phyloP scores from a whole-genome alignment of 2,888 invertebrate genomes.

The Pegoplata infirma region DNA sequence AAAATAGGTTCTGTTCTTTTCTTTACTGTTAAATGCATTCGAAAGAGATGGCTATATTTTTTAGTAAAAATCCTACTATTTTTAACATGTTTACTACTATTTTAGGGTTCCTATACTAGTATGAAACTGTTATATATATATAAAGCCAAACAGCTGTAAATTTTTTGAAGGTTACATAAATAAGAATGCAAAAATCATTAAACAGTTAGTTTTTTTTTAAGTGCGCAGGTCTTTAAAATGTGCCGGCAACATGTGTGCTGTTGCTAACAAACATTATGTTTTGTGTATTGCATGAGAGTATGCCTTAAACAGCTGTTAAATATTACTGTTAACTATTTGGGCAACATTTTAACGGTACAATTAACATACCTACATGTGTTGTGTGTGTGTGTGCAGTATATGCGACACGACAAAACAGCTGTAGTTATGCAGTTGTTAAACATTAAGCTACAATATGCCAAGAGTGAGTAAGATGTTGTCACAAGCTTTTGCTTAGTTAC shows the following conservation, averaged over 20 bases:
- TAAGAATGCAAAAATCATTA: slow-evolving; percentile 25
- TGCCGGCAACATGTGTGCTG: slow-evolving; percentile 56
- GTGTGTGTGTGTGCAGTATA: slow-evolving; percentile 3
- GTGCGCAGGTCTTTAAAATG: slow-evolving; percentile 31
- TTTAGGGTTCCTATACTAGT: slow-evolving; percentile 9
- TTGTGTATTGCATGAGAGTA: neutral
- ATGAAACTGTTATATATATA: no score
- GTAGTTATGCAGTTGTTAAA: slow-evolving; percentile 51
- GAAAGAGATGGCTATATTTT: slow-evolving; percentile 28
- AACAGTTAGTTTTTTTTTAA: neutral
- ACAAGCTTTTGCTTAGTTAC: slow-evolving; percentile 19
- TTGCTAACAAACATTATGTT: slow-evolving; percentile 9
- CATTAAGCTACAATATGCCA: slow-evolving; percentile 17
- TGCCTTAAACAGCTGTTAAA: slow-evolving; percentile 48
- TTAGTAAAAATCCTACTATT: slow-evolving; percentile 20
- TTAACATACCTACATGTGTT: slow-evolving; percentile 1
- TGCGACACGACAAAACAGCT: slow-evolving; percentile 60
- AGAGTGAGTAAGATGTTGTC: slow-evolving; percentile 28
- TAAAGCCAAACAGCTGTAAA: slow-evolving; percentile 59
- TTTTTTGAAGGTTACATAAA: slow-evolving; percentile 60
- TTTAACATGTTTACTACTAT: slow-evolving; percentile 35
- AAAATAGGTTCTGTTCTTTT: neutral
- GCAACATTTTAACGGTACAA: slow-evolving; percentile 3
- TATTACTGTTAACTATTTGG: slow-evolving; percentile 13
- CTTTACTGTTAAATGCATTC: neutral